Base-by-base conservation (phyloP, 2,113 vertebrate species). In the Synchiropus splendidus region DNA sequence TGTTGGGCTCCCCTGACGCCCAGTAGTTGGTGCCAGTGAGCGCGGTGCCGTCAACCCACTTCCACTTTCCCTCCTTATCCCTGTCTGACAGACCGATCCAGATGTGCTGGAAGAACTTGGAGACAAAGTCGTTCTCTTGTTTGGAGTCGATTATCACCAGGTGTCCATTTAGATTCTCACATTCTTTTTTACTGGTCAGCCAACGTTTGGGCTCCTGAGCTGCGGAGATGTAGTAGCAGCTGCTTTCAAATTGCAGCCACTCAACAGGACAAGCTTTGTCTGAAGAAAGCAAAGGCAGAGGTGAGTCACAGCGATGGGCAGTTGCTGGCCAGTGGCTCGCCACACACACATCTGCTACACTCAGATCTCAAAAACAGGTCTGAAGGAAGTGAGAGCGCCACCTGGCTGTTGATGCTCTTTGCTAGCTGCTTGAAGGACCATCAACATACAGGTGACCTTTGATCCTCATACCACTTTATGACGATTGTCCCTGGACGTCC, bases 11-110 rank as follows among this genome's bases (percentile, higher is more conserved):
- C 16, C 47, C 53, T 0, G 1, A 1, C 14, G 39, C 13, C 69
- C 69, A 72, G 39, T 58, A 61, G 10, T 5, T 16, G 0, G 1
- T 2, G 9, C 9, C 11, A 2, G 3, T 5, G 13, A 68, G 27
- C 1, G 12, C 5, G 9, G 49, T 27, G 16, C 52, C 13, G 27
- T 72, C 50, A 40, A 58, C 61, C 72, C 61, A 75, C 35, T 6
- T 39, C 64, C 58, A 75, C 9, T 2, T n/a, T 4, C 12, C 11
- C 4, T 59, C 54, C 1, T 2, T 2, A 1, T 13, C 2, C 0
- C 0, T 30, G 17, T 56, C 52, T 18, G 32, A 52, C 45, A 74
- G 36, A 10, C 62, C 58, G 4, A 67, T 58, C 62, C 66, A 74
- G 40, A 15, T 10, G 2, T 2, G 1, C 1, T 1, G 1, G 1